phyloP scores from a whole-genome alignment of 2,888 invertebrate species.

The Aspidiotus rigidus region DNA sequence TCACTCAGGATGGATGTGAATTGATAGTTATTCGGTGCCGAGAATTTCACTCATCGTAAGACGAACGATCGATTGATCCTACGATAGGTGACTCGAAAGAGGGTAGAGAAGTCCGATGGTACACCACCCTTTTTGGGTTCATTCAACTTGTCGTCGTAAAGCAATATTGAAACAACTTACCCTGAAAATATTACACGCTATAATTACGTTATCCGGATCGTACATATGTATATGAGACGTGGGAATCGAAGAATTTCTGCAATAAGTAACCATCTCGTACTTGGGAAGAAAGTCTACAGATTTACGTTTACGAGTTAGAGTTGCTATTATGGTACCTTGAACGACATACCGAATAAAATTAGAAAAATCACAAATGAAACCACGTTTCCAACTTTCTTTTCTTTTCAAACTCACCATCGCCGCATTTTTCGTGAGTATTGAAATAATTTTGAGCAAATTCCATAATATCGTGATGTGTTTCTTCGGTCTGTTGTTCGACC shows the following conservation, averaged over 20 bases:
- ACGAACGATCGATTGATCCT: too few species aligned
- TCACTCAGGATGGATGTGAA: too few species aligned
- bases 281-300: constrained; percentile 73
- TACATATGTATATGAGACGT: constrained; percentile 91
- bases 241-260: constrained; percentile 77
- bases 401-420: constrained; percentile 57
- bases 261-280: constrained; percentile 85
- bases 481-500: constrained; percentile 48
- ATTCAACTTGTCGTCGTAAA: too few species aligned
- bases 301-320: constrained; percentile 68
- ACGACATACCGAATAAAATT: neutral
- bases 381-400: neutral
- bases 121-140: too few species aligned
- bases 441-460: constrained; percentile 92
- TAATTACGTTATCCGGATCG: constrained; percentile 84
- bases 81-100: too few species aligned
- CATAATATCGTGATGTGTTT: constrained; percentile 66
- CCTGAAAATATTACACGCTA: constrained; percentile 82
- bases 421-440: constrained; percentile 76
- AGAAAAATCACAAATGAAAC: neutral
- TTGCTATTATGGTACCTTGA: constrained; percentile 65
- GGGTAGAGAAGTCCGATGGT: too few species aligned
- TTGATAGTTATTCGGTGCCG: too few species aligned
- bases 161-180: constrained; percentile 49
- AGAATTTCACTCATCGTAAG: too few species aligned